Conservation (phyloP, 37 sponge, comb jelly and placozoan species). For the Hexactinellida sp. region DNA sequence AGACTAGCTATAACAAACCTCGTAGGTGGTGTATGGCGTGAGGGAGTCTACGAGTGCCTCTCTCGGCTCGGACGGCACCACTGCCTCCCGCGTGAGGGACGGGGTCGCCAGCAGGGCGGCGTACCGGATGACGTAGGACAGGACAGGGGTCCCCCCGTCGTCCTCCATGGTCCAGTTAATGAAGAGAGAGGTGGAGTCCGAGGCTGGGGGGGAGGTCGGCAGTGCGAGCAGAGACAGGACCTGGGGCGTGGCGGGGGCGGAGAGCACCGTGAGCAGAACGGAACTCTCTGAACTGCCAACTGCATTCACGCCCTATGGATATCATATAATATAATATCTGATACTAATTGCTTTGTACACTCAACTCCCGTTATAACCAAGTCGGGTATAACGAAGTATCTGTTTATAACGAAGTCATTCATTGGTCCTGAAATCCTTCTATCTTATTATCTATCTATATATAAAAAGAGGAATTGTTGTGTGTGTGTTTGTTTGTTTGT, state of each 20-base stretch:
- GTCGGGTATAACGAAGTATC: too few relatives aligned
- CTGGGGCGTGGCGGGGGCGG: not conserved
- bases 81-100: not conserved
- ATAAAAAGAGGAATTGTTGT: too few relatives aligned
- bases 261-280: not conserved
- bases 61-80: not conserved
- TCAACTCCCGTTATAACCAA: too few relatives aligned
- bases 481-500: too few relatives aligned
- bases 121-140: slow-evolving; percentile 7
- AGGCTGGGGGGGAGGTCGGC: not conserved
- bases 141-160: not conserved
- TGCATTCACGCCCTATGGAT: not conserved
- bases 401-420: too few relatives aligned
- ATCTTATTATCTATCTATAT: too few relatives aligned
- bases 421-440: too few relatives aligned
- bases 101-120: not conserved
- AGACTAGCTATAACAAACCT: not conserved
- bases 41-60: not conserved
- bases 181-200: not conserved
- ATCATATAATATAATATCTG: not conserved
- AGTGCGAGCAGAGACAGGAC: not conserved
- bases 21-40: not conserved
- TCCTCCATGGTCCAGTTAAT: not conserved
- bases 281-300: not conserved
- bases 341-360: too few relatives aligned